Evolutionary conservation across 2,888 invertebrate species (phyloP), one percentile per base, ranked within the genome.

Genomic region (Aphidoletes aphidimyza): DNA sequence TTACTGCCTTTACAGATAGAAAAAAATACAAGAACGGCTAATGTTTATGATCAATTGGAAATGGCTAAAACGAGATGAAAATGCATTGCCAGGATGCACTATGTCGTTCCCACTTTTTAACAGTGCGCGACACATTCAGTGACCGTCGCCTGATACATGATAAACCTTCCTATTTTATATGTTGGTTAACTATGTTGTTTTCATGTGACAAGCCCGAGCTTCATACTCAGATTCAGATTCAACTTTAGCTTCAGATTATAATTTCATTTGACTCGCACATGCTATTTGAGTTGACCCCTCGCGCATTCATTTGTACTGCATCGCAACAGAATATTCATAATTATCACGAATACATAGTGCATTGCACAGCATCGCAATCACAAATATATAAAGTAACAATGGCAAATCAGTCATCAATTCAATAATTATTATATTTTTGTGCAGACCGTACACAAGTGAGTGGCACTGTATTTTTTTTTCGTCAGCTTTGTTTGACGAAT

Each of bases 361-460:
- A 14, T 14, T 42, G 8, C 3, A 11, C 54, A 54, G 22, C 69
- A 30, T 30, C 5, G 14, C 34, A 69, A 69, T 26, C 69, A 69
- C 14, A 30, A 6, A 69, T 34, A 54, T 54, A n/a, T 22, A 14
- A 69, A 69, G 69, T 14, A 69, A 69, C 69, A 69, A 69, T 69
- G 30, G 8, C 17, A 30, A 69, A 69, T 69, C 69, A 69, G 34
- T 69, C 69, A 69, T 69, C 69, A 69, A 69, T 69, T 69, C 69
- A 69, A 69, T 69, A 69, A 69, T 69, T 30, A 69, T 69, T 69
- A 69, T 69, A 11, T 30, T 69, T 30, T 69, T 69, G 26, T 11
- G 9, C 6, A 30, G 26, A 30, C 17, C 26, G 11, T 30, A 9
- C 6, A 9, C 54, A 54, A 54, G 54, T 54, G 54, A 17, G 17